Evolutionary conservation across 2,797 vertebrate species (phyloP), one percentile per base, ranked within the genome.

Genomic region (Acestrorhynchus altus): DNA sequence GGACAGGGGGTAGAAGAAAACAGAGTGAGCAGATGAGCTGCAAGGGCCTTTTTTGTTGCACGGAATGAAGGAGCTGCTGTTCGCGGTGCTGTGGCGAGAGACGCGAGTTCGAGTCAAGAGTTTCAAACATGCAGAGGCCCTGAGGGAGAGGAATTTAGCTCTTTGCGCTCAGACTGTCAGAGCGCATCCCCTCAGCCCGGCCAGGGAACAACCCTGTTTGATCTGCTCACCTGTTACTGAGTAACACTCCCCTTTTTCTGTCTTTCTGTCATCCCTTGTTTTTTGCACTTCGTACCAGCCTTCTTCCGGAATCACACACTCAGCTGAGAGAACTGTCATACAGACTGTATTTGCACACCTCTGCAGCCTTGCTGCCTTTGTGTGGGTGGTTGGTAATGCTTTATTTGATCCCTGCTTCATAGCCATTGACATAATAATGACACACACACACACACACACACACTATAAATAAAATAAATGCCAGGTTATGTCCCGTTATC

Each of bases 41-140:
- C 57, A 16, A 64, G 44, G 61, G 1, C 52, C 39, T 56, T 22
- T 49, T 31, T 60, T 22, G 42, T 31, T 60, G 72, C 39, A 15
- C 28, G 59, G 18, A 60, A 56, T 31, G 82, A 88, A 83, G 81
- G 85, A 85, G 86, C 81, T 79, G 40, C 60, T 73, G 83, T 75
- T 75, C 82, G 63, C 80, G 57, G 67, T n/a, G 40, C 57, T 52
- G 73, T 76, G 86, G 72, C 75, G 69, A 67, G 76, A 71, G 46
- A 44, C 44, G 39, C 31, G 39, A 35, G 46, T 22, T n/a, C n/a
- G 52, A 57, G 76, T 67, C 61, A 54, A 65, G 77, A 70, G 67
- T 77, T 77, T 81, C 22, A 28, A 72, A 79, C 74, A 18, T 57
- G 59, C 61, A 40, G 35, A 68, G 72, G 64, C 52, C 76, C 54